phyloP scores from a whole-genome alignment of 2,888 invertebrate species.

The Phytoseiulus persimilis region DNA sequence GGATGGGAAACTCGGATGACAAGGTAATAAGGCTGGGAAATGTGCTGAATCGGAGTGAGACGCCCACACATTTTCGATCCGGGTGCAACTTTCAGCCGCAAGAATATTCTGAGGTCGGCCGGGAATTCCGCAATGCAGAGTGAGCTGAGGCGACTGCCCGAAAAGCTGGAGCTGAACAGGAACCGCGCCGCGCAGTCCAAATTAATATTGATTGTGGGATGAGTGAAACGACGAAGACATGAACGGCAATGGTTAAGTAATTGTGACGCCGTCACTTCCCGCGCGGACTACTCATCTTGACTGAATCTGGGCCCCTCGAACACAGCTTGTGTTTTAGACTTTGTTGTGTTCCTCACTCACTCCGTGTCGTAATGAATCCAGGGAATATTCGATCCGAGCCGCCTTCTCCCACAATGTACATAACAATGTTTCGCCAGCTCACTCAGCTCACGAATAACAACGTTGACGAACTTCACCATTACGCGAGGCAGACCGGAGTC shows the following conservation, averaged over 20 bases:
- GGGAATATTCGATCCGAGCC: background rate
- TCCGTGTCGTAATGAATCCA: background rate
- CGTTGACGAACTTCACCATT: slow-evolving; percentile 5
- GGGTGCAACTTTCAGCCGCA: no score
- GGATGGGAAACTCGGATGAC: no score
- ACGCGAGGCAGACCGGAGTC: background rate
- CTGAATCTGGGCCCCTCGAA: background rate
- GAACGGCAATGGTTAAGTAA: background rate
- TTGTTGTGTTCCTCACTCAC: background rate
- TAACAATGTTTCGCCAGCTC: background rate
- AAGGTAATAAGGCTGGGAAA: no score
- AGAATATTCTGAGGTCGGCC: no score
- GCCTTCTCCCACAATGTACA: background rate
- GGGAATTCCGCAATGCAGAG: no score
- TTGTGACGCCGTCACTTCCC: background rate
- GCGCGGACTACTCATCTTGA: background rate
- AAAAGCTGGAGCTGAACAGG: background rate
- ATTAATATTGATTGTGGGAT: background rate
- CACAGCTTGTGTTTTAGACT: background rate
- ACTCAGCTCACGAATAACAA: background rate
- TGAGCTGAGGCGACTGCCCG: background rate
- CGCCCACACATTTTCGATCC: no score
- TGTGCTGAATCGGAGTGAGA: no score
- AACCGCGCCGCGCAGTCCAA: background rate
- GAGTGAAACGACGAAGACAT: background rate